Percentiles rank a stretch among this genome's conserved stretches.
Conservation (phyloP, 2,113 vertebrate genomes). For the Bufo gargarizans region DNA sequence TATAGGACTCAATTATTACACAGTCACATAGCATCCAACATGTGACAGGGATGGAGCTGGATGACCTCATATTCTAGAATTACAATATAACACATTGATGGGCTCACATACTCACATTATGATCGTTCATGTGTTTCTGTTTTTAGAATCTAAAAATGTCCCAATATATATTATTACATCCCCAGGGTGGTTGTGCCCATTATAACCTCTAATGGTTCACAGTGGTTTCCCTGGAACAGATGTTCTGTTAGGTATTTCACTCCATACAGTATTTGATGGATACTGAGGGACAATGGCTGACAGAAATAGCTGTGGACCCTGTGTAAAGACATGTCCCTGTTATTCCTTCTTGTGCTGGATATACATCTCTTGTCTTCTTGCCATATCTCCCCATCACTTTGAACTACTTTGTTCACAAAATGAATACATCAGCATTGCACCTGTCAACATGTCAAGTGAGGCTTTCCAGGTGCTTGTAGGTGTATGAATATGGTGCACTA, state of each 20-base stretch:
- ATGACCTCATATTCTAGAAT: background rate
- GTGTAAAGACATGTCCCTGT: background rate
- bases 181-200: background rate
- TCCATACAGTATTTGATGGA: background rate
- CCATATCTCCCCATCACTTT: background rate
- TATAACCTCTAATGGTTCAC: background rate
- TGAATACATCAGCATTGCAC: background rate
- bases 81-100: background rate
- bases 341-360: background rate
- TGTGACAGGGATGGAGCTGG: background rate
- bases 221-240: background rate
- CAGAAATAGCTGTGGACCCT: background rate
- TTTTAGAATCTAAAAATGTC: background rate
- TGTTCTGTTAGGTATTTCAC: background rate
- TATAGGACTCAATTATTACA: slow-evolving; percentile 1
- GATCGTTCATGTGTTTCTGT: background rate
- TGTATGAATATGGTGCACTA: background rate
- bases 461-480: background rate
- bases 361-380: background rate
- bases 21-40: background rate
- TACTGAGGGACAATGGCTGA: background rate
- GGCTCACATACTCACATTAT: background rate
- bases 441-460: background rate
- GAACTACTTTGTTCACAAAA: background rate
- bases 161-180: background rate